Evolutionary conservation across 2,888 invertebrate genomes (phyloP).

Genomic region (Tillus elongatus): DNA sequence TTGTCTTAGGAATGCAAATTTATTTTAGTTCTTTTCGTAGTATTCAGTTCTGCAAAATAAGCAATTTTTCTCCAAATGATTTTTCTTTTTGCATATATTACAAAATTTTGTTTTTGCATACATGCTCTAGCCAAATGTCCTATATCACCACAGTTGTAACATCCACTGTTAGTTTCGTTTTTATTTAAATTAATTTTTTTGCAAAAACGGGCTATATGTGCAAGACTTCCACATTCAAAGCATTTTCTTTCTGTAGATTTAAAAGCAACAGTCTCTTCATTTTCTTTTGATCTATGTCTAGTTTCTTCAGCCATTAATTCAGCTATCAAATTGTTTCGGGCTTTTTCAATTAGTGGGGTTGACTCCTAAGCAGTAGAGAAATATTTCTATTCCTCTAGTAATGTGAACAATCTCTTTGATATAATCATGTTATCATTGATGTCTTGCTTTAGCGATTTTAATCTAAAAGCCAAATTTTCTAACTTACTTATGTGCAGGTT

Average conservation of each 20-base stretch:
- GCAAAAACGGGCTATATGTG: constrained; percentile 2
- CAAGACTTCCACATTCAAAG: not conserved
- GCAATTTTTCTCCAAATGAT: constrained; percentile 7
- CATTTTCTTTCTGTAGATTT: constrained; percentile 6
- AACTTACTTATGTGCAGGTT: constrained; percentile 10
- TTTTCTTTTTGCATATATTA: constrained; percentile 7
- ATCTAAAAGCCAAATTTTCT: constrained; percentile 11
- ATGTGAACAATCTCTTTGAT: constrained; percentile 13
- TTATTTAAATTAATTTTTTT: no score
- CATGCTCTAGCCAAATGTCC: no score
- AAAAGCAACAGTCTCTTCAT: constrained; percentile 8
- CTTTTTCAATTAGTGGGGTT: constrained; percentile 10
- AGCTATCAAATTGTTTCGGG: constrained; percentile 12
- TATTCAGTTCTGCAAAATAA: constrained; percentile 2
- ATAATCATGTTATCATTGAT: constrained; percentile 17
- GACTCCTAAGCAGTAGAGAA: constrained; percentile 17
- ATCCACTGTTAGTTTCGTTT: no score
- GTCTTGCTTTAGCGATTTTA: constrained; percentile 11
- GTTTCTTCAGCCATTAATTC: constrained; percentile 12
- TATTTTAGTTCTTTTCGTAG: not conserved
- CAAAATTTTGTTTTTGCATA: constrained; percentile 7
- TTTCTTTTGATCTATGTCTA: constrained; percentile 6
- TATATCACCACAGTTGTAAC: no score
- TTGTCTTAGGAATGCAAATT: not conserved
- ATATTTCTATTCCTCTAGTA: constrained; percentile 13